Percentiles rank a stretch among this genome's conserved stretches.
phyloP scores from a whole-genome alignment of 2,113 vertebrate genomes.

The Brachypodius melanocephalos region DNA sequence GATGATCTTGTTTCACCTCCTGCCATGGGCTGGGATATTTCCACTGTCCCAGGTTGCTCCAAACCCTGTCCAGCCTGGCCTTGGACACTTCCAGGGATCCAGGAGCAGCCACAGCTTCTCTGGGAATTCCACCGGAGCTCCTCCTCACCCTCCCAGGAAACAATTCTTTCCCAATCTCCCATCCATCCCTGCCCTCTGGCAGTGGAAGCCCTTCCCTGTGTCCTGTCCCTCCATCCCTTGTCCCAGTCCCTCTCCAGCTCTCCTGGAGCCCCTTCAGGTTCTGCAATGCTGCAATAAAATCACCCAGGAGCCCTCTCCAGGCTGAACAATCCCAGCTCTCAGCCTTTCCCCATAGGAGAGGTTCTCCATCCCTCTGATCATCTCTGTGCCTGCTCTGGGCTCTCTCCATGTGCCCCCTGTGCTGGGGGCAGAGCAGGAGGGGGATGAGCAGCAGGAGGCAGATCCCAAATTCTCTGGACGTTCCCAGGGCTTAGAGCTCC shows the following conservation, averaged over 20 bases:
- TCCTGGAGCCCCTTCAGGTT: neutral
- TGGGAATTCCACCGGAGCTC: neutral
- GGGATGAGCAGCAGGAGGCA: neutral
- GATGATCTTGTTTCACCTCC: accelerated
- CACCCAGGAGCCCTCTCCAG: neutral
- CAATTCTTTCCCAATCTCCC: neutral
- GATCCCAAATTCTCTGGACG: accelerated
- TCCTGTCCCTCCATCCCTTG: neutral
- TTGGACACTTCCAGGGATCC: neutral
- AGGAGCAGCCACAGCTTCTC: neutral
- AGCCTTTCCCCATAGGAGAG: neutral
- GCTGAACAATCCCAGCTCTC: neutral
- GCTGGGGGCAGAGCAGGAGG: neutral
- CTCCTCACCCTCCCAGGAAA: neutral
- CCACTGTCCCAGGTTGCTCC: neutral
- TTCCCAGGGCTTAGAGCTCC: neutral
- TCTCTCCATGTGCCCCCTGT: neutral
- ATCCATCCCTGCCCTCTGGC: accelerated
- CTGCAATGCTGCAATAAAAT: neutral
- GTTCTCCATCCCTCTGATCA: neutral
- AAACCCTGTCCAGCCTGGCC: accelerated
- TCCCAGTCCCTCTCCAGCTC: neutral
- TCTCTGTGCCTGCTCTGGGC: neutral
- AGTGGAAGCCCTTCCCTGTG: neutral
- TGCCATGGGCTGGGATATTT: neutral